These are phyloP conservation scores for Drosophila birchii DNA, from an alignment of 2,888 invertebrate genomes.

Conservation along the genomic window DNA sequence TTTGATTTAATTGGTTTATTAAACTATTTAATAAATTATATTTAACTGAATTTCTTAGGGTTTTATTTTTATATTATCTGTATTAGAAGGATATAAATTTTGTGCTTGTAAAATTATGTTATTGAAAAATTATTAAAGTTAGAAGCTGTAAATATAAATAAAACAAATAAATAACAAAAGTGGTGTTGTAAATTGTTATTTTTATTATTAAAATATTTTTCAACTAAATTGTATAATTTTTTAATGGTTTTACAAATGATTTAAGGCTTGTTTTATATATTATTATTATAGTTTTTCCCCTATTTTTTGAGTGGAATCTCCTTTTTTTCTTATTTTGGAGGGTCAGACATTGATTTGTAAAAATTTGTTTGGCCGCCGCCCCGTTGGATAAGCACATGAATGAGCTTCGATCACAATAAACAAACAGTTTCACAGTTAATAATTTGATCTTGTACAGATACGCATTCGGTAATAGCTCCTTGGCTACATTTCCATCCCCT, in stretches of 20 bases:
- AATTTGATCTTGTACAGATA: constrained; percentile 68
- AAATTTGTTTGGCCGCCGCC: constrained; percentile 33
- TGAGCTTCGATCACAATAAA: constrained; percentile 64
- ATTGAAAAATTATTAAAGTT: neutral
- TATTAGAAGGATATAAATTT: too few species aligned
- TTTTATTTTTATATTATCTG: too few species aligned
- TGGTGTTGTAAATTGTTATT: too few species aligned
- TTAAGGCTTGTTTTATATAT: too few species aligned
- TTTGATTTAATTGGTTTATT: neutral
- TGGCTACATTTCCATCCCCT: neutral
- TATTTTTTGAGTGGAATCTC: neutral
- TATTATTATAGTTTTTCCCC: rapidly evolving
- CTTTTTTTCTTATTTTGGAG: neutral
- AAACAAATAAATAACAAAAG: too few species aligned
- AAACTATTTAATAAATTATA: neutral
- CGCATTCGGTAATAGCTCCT: constrained; percentile 19
- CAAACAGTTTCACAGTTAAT: constrained; percentile 71
- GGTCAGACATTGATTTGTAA: constrained; percentile 16
- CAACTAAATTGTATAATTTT: too few species aligned
- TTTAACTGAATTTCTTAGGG: neutral
- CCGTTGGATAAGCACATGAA: constrained; percentile 37
- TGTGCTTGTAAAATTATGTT: too few species aligned
- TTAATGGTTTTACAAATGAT: too few species aligned
- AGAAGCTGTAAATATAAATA: too few species aligned
- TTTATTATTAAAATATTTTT: too few species aligned